Conservation (phyloP, 1,140 invertebrate genomes). For the Microplitis mediator region DNA sequence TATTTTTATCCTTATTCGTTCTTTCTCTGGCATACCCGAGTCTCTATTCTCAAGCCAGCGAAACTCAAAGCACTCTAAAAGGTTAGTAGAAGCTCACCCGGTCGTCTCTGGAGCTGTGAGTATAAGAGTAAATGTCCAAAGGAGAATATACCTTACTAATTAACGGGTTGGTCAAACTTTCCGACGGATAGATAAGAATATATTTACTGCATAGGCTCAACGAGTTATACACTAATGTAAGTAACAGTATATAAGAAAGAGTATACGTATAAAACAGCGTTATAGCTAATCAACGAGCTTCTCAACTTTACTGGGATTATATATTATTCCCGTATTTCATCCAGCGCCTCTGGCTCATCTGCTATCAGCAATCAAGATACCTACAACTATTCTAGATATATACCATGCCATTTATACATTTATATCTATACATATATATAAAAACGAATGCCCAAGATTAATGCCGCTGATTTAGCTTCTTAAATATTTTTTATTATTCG, state of each 20-base stretch:
- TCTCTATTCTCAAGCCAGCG: not conserved
- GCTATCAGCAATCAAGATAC: no score
- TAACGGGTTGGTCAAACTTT: constrained; percentile 47
- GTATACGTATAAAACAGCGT: no score
- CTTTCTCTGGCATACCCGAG: not conserved
- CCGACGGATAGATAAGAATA: constrained; percentile 51
- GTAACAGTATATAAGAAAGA: not conserved
- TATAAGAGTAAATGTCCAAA: not conserved
- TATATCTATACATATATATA: no score
- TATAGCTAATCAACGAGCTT: no score
- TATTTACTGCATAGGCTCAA: constrained; percentile 44
- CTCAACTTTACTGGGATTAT: no score
- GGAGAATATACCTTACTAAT: constrained; percentile 47
- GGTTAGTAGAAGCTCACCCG: not conserved
- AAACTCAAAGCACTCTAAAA: not conserved
- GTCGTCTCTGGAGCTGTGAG: not conserved
- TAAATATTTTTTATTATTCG: no score
- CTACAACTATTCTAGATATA: no score
- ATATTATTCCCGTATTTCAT: no score
- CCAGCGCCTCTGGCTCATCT: no score
- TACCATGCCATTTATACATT: no score
- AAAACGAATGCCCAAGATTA: no score
- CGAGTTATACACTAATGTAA: constrained; percentile 27
- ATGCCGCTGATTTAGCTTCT: no score
- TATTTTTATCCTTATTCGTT: constrained; percentile 3